phyloP scores from a whole-genome alignment of 35 echinoderm and acorn worm species.

The Heliocidaris erythrogramma region DNA sequence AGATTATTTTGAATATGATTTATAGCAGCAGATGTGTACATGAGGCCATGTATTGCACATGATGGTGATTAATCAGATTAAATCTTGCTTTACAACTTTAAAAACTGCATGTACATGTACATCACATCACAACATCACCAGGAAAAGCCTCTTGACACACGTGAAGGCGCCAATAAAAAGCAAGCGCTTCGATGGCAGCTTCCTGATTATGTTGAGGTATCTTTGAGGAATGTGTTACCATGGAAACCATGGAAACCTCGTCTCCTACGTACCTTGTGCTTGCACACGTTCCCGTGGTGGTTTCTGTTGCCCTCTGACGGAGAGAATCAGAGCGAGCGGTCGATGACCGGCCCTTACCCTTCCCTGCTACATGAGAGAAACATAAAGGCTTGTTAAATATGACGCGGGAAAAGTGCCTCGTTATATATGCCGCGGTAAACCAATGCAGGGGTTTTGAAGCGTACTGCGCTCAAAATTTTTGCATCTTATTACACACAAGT shows the following conservation, averaged over 20 bases:
- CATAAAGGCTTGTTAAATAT: neutral
- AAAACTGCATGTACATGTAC: neutral
- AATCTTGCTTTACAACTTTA: too few relatives aligned
- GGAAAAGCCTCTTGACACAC: neutral
- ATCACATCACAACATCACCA: neutral
- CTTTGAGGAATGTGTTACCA: neutral
- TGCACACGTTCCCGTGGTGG: slow-evolving; percentile 99
- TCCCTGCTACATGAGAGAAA: slow-evolving; percentile 43
- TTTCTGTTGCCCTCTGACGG: slow-evolving; percentile 76
- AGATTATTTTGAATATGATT: too few relatives aligned
- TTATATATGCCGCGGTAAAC: too few relatives aligned
- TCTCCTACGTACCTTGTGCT: slow-evolving; percentile 82
- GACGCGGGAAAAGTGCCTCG: too few relatives aligned
- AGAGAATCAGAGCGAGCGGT: slow-evolving; percentile 57
- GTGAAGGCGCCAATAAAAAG: too few relatives aligned
- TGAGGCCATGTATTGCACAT: too few relatives aligned
- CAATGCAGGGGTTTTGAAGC: too few relatives aligned
- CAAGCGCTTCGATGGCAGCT: neutral
- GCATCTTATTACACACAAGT: too few relatives aligned
- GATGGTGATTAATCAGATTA: too few relatives aligned
- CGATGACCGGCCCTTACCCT: slow-evolving; percentile 64
- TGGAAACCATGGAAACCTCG: neutral
- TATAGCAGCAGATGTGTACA: too few relatives aligned
- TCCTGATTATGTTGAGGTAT: neutral
- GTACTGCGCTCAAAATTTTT: too few relatives aligned